These are phyloP conservation scores for Rafetus swinhoei DNA, from an alignment of 2,113 vertebrate species.

Conservation along the genomic window DNA sequence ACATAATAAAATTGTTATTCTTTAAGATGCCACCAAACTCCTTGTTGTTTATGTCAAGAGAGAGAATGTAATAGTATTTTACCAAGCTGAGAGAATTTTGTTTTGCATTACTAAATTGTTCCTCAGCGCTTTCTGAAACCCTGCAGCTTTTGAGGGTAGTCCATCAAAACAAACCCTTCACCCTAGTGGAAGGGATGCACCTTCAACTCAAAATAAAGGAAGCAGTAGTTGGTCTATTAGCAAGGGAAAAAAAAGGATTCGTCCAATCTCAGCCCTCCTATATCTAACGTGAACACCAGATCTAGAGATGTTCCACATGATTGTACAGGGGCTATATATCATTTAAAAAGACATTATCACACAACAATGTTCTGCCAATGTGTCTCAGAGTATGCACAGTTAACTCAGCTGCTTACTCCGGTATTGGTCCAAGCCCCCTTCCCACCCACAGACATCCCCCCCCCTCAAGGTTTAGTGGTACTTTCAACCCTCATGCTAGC, in stretches of 20 bases:
- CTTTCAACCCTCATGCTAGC: too few species aligned
- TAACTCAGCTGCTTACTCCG: too few species aligned
- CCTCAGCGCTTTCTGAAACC: background rate
- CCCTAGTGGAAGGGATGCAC: background rate
- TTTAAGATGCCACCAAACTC: too few species aligned
- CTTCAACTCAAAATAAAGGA: background rate
- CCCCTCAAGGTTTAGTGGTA: too few species aligned
- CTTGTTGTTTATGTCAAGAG: background rate
- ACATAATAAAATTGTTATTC: too few species aligned
- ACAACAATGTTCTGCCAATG: too few species aligned
- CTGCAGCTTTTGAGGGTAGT: background rate
- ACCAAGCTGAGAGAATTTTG: background rate
- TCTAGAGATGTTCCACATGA: background rate
- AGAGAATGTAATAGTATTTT: background rate
- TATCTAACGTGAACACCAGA: background rate
- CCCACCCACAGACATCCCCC: too few species aligned
- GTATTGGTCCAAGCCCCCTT: too few species aligned
- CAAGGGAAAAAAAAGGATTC: background rate
- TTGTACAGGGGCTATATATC: too few species aligned
- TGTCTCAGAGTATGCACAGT: too few species aligned
- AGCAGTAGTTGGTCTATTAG: background rate
- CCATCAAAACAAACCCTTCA: rapidly evolving
- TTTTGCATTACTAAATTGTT: background rate
- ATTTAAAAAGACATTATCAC: too few species aligned
- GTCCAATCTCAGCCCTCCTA: background rate